Evolutionary conservation across 1,140 invertebrate genomes (phyloP), one percentile per base, ranked within the genome.

Genomic region (Phortica variegata): DNA sequence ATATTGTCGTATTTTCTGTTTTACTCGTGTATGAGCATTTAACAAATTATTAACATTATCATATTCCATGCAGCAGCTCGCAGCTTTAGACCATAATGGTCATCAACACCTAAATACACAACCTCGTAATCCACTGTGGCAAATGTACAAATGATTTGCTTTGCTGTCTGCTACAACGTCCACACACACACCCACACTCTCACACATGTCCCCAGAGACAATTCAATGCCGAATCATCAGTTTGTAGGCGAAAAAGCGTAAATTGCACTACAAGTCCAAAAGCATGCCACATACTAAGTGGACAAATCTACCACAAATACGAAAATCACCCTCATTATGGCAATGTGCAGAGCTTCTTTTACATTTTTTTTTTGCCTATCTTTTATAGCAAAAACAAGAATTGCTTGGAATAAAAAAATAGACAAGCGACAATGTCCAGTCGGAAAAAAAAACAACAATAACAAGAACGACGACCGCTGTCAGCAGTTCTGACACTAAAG

Each of bases 251-350:
- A 26, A 26, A 26, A 26, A 46, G 33, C n/a, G 63, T 54, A 70
- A 71, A 71, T 62, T 71, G 61, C 54, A 62, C 50, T 46, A 58
- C 60, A 62, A 37, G 43, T 49, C 36, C 37, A 48, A 49, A 48
- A 23, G 48, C 38, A 47, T 47, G 32, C 47, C 38, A 48, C 50
- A 60, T 71, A 68, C 66, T 71, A 71, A 71, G 66, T 71, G 66
- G 66, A 71, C 66, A 71, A 71, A 71, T 71, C 66, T 71, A 71
- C 66, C 66, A 68, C 66, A 71, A 71, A 71, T 70, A 65, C 66
- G 58, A 66, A 66, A 71, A 71, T 71, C 66, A 71, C 66, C 66
- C 66, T 71, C 66, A 71, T 71, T 71, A 71, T 71, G 61, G 60
- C 63, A 60, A 49, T 55, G 48, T 63, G 56, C 63, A 56, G 60